Evolutionary conservation across 2,888 invertebrate genomes (phyloP).

Genomic region (Xanthia togata): DNA sequence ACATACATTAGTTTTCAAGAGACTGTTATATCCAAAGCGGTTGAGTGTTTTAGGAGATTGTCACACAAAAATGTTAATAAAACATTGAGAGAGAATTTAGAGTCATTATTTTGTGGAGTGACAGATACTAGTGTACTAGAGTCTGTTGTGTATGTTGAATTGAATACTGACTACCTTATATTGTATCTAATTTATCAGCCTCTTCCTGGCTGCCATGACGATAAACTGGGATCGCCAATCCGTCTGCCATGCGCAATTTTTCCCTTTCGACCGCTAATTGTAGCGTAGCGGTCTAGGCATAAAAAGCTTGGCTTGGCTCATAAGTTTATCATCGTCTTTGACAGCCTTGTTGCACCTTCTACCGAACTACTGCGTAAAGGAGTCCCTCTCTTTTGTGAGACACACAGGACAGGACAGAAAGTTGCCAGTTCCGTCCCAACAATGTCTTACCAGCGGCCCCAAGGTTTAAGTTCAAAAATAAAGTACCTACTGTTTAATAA

Average conservation of each 20-base stretch:
- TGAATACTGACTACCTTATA: background rate
- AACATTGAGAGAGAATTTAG: slow-evolving; percentile 8
- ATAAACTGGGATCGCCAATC: background rate
- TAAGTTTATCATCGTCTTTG: background rate
- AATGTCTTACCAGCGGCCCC: too few species aligned
- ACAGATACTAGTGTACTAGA: background rate
- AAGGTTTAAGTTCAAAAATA: too few species aligned
- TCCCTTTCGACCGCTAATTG: background rate
- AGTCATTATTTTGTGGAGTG: slow-evolving; percentile 12
- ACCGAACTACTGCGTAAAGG: too few species aligned
- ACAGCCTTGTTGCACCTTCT: background rate
- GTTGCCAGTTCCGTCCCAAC: too few species aligned
- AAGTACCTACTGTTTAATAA: too few species aligned
- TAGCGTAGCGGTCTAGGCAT: background rate
- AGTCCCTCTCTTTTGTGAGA: too few species aligned
- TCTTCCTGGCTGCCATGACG: background rate
- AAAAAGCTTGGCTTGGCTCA: too few species aligned
- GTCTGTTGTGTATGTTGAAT: background rate
- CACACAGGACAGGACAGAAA: too few species aligned
- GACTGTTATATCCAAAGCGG: slow-evolving; percentile 24
- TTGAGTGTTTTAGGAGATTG: slow-evolving; percentile 54
- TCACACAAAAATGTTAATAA: slow-evolving; percentile 39
- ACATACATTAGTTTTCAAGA: slow-evolving; percentile 16
- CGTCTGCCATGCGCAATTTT: background rate
- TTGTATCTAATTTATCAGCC: background rate